phyloP scores from a whole-genome alignment of 2,888 invertebrate genomes.

The Habrosyne pyritoides region DNA sequence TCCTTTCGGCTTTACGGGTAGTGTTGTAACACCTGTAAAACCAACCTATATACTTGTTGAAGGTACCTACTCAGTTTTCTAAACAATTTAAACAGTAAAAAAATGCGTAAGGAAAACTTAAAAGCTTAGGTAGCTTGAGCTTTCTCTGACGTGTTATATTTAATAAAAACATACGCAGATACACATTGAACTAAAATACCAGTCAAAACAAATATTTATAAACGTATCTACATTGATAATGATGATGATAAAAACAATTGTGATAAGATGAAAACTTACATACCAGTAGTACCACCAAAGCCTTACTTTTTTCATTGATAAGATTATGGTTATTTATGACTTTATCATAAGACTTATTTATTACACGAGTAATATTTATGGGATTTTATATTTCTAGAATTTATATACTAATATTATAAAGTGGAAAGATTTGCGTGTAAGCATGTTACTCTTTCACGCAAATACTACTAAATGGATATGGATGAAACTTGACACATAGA shows the following conservation, averaged over 20 bases:
- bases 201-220: not conserved
- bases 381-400: not conserved
- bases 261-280: not conserved
- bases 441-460: no score
- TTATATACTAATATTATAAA: no score
- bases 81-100: not conserved
- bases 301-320: conserved; percentile 22
- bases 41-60: no score
- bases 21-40: no score
- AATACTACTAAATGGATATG: no score
- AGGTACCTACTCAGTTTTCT: not conserved
- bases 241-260: not conserved
- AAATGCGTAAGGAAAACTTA: not conserved
- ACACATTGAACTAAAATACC: not conserved
- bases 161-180: not conserved
- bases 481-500: no score
- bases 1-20: no score
- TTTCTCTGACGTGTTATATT: not conserved
- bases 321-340: conserved; percentile 17
- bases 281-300: conserved; percentile 15
- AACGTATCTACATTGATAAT: not conserved
- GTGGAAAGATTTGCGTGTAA: no score
- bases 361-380: not conserved
- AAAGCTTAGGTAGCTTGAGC: not conserved
- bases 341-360: conserved; percentile 12